A percentile compares a stretch with the other conserved stretches of the same genome.
These are phyloP conservation scores for Microchirus variegatus DNA, from an alignment of 2,797 vertebrate species.

Conservation along the genomic window DNA sequence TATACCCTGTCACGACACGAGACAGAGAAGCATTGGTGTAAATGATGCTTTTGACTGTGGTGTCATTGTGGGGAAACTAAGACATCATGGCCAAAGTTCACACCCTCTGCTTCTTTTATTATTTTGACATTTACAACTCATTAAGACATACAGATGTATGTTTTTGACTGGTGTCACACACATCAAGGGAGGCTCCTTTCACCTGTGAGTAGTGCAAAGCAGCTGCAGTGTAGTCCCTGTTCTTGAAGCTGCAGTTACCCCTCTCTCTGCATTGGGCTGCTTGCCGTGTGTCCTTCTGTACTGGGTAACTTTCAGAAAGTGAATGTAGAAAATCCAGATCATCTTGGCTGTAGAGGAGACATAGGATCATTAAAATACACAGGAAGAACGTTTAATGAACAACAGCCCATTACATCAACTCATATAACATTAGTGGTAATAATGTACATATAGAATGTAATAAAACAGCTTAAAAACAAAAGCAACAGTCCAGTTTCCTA, in stretches of 20 bases:
- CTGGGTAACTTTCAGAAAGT: constrained; percentile 61
- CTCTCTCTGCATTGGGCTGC: constrained; percentile 79
- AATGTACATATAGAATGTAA: no score
- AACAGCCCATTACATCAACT: no score
- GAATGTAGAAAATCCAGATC: constrained; percentile 78
- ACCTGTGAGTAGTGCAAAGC: constrained; percentile 87
- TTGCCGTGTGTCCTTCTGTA: constrained; percentile 76
- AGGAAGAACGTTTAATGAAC: neutral
- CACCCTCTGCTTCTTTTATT: no score
- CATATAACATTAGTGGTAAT: no score
- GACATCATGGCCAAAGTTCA: no score
- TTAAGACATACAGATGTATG: neutral
- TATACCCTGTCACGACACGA: constrained; percentile 81
- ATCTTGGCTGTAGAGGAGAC: constrained; percentile 71
- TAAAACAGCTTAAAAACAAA: no score
- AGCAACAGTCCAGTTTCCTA: no score
- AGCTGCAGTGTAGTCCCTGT: constrained; percentile 80
- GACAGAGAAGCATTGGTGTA: no score
- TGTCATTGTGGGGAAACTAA: no score
- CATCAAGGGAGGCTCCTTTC: neutral
- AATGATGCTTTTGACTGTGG: no score
- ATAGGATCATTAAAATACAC: neutral
- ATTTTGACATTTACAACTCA: no score
- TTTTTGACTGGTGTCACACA: neutral
- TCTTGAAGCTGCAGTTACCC: constrained; percentile 85